Conservation (phyloP, 1,140 invertebrate species). For the Drosophila nebulosa region DNA sequence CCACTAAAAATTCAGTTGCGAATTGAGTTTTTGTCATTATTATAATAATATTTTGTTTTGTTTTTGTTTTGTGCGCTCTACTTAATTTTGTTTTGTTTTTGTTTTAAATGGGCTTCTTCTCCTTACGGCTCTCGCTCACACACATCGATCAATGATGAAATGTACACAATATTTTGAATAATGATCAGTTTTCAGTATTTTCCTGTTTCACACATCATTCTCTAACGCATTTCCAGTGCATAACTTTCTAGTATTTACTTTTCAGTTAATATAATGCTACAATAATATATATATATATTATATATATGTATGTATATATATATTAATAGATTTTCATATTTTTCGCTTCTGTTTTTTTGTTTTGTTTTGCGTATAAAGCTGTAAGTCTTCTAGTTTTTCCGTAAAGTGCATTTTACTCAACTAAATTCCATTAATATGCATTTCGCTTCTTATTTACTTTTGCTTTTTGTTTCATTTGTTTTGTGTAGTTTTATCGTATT, state of each 20-base stretch:
- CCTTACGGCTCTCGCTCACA: not conserved
- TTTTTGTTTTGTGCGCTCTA: constrained; percentile 11
- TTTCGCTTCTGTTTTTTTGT: not conserved
- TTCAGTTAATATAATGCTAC: constrained; percentile 57
- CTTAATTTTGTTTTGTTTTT: not conserved
- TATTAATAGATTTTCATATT: constrained; percentile 59
- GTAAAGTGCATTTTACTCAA: constrained; percentile 70
- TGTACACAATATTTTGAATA: not conserved
- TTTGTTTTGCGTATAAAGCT: constrained; percentile 71
- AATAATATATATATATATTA: constrained; percentile 55
- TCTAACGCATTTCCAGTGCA: constrained; percentile 54
- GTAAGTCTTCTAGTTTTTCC: constrained; percentile 77
- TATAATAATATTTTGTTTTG: constrained; percentile 9
- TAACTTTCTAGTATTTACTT: constrained; percentile 30
- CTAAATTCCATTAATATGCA: constrained; percentile 69
- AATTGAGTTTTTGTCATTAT: constrained; percentile 3
- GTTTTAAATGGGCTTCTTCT: not conserved
- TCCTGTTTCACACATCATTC: not conserved
- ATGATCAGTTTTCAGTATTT: not conserved
- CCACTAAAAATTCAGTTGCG: constrained; percentile 19
- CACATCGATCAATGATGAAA: constrained; percentile 6
- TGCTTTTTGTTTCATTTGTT: not conserved
- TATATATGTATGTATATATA: too few relatives aligned
- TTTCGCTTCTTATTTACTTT: constrained; percentile 12
- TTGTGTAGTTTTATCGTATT: constrained; percentile 17